Evolutionary conservation across 2,113 vertebrate species (phyloP).

Genomic region (Noturus placidus): DNA sequence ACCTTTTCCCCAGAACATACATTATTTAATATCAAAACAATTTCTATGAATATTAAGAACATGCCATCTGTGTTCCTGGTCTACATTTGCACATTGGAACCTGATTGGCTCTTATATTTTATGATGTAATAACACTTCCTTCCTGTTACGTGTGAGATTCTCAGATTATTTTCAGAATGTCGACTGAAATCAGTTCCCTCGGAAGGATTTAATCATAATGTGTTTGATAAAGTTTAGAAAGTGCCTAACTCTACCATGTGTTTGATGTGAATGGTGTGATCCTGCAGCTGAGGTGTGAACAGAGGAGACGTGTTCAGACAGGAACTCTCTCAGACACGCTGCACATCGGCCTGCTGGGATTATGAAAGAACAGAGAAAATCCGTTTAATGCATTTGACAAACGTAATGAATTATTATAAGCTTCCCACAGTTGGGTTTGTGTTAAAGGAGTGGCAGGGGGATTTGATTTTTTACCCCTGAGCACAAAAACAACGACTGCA

Average conservation of each 20-base stretch:
- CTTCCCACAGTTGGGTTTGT: background rate
- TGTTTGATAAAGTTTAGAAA: no score
- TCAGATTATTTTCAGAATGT: no score
- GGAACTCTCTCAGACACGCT: no score
- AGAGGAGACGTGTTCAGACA: background rate
- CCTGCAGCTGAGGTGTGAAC: background rate
- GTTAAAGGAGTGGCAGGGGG: no score
- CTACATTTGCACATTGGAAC: background rate
- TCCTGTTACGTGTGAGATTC: background rate
- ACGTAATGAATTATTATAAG: background rate
- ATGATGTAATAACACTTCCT: background rate
- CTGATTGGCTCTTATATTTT: background rate
- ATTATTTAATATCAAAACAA: no score
- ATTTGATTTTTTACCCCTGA: background rate
- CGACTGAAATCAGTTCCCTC: no score
- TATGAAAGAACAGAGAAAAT: background rate
- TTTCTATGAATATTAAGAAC: no score
- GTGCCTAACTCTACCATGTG: no score
- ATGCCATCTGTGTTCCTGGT: background rate
- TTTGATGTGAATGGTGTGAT: background rate
- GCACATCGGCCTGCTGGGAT: background rate
- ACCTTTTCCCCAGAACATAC: no score
- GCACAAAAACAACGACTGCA: no score
- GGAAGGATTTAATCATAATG: no score
- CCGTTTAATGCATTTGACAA: background rate